A percentile compares a stretch with the other conserved stretches of the same genome.
phyloP scores from a whole-genome alignment of 2,113 vertebrate genomes.

The Empidonax alnorum region DNA sequence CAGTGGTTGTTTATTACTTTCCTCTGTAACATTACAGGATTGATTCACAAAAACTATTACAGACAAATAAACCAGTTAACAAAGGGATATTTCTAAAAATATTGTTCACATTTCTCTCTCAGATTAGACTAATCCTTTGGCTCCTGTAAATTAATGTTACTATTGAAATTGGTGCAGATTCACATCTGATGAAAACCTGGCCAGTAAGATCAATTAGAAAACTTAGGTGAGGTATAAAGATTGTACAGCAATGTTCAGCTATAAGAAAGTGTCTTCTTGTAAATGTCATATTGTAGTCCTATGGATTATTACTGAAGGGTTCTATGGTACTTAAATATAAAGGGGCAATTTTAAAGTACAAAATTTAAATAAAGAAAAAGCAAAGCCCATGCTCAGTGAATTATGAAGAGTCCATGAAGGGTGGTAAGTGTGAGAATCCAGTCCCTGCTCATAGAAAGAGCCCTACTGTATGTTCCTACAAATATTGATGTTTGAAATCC shows the following conservation, averaged over 20 bases:
- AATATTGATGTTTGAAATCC: constrained; percentile 72
- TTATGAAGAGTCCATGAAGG: constrained; percentile 47
- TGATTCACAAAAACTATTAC: neutral
- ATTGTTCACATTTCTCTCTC: neutral
- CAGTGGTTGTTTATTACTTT: neutral
- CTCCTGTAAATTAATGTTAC: neutral
- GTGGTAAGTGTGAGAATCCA: constrained; percentile 54
- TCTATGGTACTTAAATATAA: neutral
- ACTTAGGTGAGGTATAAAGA: neutral
- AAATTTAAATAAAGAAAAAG: constrained; percentile 40
- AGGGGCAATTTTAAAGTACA: constrained; percentile 11
- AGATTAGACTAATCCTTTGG: neutral
- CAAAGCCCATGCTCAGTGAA: constrained; percentile 26
- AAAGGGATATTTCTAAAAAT: neutral
- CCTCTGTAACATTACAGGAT: neutral
- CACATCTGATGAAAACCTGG: neutral
- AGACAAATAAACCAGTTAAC: neutral
- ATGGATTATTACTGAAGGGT: neutral
- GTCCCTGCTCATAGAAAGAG: constrained; percentile 40
- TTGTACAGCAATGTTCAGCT: neutral
- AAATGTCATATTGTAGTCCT: neutral
- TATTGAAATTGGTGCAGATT: neutral
- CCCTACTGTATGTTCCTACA: constrained; percentile 63
- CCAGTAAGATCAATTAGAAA: neutral
- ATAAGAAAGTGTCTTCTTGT: neutral